phyloP scores from a whole-genome alignment of 2,888 invertebrate species.

The Labia minor region DNA sequence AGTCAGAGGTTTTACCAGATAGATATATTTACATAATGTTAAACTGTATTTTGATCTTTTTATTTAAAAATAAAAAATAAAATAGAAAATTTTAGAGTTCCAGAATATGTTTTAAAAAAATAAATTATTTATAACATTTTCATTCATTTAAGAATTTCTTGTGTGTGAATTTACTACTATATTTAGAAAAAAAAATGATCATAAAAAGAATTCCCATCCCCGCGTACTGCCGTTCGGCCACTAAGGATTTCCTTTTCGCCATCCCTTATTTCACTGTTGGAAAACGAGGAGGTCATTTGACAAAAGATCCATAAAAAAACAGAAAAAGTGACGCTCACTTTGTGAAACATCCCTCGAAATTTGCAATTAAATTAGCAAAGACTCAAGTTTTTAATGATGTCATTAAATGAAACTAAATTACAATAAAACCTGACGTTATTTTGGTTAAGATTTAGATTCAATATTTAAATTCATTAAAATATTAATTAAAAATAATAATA shows the following conservation, averaged over 20 bases:
- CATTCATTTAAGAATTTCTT: not conserved
- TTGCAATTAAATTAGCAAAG: conserved; percentile 1
- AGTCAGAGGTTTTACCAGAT: too few relatives aligned
- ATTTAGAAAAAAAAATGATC: not conserved
- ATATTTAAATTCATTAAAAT: too few relatives aligned
- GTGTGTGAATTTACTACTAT: not conserved
- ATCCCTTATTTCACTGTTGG: not conserved
- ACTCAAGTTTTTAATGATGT: conserved; percentile 7
- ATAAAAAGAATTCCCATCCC: not conserved
- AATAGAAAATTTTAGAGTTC: not conserved
- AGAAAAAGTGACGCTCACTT: not conserved
- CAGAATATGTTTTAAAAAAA: not conserved
- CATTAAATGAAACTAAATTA: not conserved
- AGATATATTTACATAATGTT: too few relatives aligned
- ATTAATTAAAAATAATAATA: too few relatives aligned
- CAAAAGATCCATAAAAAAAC: conserved; percentile 5
- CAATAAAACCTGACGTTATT: not conserved
- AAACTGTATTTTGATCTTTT: too few relatives aligned
- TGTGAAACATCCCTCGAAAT: conserved; percentile 4
- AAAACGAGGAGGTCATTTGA: not conserved
- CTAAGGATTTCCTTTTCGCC: not conserved
- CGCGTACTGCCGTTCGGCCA: too few relatives aligned
- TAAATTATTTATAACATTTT: not conserved
- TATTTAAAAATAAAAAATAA: too few relatives aligned
- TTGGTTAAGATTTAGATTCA: too few relatives aligned